Evolutionary conservation across 2,797 vertebrate genomes (phyloP), one percentile per base, ranked within the genome.

Genomic region (Rallus crepitans): DNA sequence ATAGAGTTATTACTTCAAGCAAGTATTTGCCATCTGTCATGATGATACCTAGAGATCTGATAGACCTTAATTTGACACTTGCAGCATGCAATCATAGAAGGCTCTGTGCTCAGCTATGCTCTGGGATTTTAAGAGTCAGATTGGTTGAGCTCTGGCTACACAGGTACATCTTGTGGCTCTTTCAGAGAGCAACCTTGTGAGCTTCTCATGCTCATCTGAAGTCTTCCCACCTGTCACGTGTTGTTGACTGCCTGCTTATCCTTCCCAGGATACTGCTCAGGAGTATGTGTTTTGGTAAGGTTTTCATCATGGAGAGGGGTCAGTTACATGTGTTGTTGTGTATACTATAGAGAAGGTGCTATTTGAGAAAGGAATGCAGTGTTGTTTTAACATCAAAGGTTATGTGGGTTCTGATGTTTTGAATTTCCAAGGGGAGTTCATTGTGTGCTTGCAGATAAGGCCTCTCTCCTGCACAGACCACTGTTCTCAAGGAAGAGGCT

Each of bases 1-100:
- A 47, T 85, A 64, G 9, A 42, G 42, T 89, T 91, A 78, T 33
- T 89, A 73, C n/a, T 94, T 78, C 27, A 56, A 55, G 87, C 76
- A 55, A 39, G 30, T 73, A 40, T 65, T 87, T 90, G 21, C 70
- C 37, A 31, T 89, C 70, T 88, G 66, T 66, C 56, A 20, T 24
- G 25, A 8, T 82, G 63, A 40, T 70, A 94, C 59, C 82, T 81
- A 65, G 52, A 68, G 72, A 82, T 33, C 19, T 70, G 69, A 13
- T 37, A 91, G 73, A 79, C 55, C 12, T 82, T 86, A 84, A 69
- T 91, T 69, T 82, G 59, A 66, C n/a, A 19, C 56, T 63, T 76
- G 28, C 35, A 78, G 52, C n/a, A 4, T 82, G 60, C 61, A 79
- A 0, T 84, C 52, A n/a, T 68, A 50, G 60, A 75, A 60, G 25